A percentile compares a stretch with the other conserved stretches of the same genome.
phyloP scores from a whole-genome alignment of 2,113 vertebrate species.

The human region GRCh38 chr12:7364001-7364500 shows the following conservation, averaged over 20 bases:
- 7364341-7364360: neutral
- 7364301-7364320: neutral
- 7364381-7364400: neutral
- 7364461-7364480: neutral
- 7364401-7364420: neutral
- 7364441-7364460: neutral
- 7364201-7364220: neutral
- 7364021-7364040: neutral
- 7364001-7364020: neutral
- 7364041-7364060: neutral
- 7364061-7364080: neutral
- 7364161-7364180: neutral
- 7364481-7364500: neutral
- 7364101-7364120: neutral
- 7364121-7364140: neutral
- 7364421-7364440: neutral
- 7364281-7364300: neutral
- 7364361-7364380: neutral
- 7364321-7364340: neutral
- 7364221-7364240: neutral
- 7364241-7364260: neutral
- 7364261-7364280: neutral
- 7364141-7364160: neutral
- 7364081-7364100: neutral
- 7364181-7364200: neutral